Evolutionary conservation across 2,113 vertebrate genomes (phyloP).

Genomic region (Toxotes chatareus): DNA sequence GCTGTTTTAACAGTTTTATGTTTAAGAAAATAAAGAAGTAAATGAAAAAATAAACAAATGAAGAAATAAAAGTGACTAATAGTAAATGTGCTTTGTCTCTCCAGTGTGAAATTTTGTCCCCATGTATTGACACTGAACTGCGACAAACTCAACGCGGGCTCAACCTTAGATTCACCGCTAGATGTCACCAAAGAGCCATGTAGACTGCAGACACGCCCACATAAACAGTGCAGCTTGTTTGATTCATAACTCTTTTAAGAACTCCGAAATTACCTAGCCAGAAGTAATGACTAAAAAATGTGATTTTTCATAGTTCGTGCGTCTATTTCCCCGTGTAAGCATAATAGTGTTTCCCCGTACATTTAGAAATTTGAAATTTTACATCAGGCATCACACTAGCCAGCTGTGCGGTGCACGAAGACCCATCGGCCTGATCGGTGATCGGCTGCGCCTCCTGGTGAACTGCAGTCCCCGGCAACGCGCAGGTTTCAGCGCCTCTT

Average conservation of each 20-base stretch:
- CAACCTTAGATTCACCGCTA: neutral
- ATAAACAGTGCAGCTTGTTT: slow-evolving; percentile 5
- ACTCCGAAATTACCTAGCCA: neutral
- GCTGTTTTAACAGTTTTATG: slow-evolving; percentile 81
- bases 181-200: slow-evolving; percentile 62
- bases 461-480: slow-evolving; percentile 63
- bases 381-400: slow-evolving; percentile 75
- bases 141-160: slow-evolving; percentile 1
- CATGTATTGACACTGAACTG: slow-evolving; percentile 20
- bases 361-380: slow-evolving; percentile 38
- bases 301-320: neutral
- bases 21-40: slow-evolving; percentile 75
- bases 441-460: slow-evolving; percentile 54
- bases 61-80: slow-evolving; percentile 81
- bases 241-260: neutral
- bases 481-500: slow-evolving; percentile 23
- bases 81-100: slow-evolving; percentile 68
- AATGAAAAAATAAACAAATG: slow-evolving; percentile 68
- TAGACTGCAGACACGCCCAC: slow-evolving; percentile 53
- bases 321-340: rapidly evolving
- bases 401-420: slow-evolving; percentile 82
- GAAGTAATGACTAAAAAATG: neutral
- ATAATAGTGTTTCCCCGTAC: no score
- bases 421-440: slow-evolving; percentile 71
- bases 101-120: slow-evolving; percentile 48